Evolutionary conservation across 2,888 invertebrate genomes (phyloP), one percentile per base, ranked within the genome.

Genomic region (Meiosimyza decipiens): DNA sequence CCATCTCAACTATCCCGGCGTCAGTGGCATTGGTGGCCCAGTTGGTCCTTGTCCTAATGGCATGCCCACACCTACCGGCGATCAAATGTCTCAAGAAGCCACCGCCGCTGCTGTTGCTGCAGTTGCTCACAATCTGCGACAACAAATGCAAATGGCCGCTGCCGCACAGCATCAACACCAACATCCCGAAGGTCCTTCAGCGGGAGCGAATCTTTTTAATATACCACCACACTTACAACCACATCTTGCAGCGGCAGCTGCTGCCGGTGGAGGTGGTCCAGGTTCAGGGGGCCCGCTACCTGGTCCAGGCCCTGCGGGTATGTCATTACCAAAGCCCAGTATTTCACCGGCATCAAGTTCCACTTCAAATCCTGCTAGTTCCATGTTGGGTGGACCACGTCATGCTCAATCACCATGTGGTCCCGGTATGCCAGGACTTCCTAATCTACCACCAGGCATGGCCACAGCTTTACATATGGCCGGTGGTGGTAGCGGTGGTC

Each of bases 71-170:
- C 90, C 89, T 84, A 81, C 79, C 16, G 82, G 83, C 15, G 87
- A 87, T 66, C 89, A 86, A 69, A 85, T 87, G 84, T 91, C 92
- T 6, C 92, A 92, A 67, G 90, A 90, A 71, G 92, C 93, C 13
- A 94, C 94, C 18, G 94, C 95, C 67, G 95, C 95, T 51, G 95
- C 95, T 52, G 94, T 95, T 55, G 94, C 94, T 13, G 94, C 94
- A 18, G 95, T 95, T 71, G 95, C 95, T 16, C 94, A 94, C 88
- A 94, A 94, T 59, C 89, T 95, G 73, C 91, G 95, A 67, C 95
- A 95, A 79, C 95, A 95, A 87, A 94, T 95, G 94, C 87, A 88
- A 81, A 85, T 87, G 84, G 94, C 94, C 1, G 92, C 91, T 6
- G 92, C 91, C 12, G 89, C 90, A 78, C 80, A 80, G 64, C 80